phyloP scores from a whole-genome alignment of 2,797 vertebrate species.

The Leuciscus waleckii region DNA sequence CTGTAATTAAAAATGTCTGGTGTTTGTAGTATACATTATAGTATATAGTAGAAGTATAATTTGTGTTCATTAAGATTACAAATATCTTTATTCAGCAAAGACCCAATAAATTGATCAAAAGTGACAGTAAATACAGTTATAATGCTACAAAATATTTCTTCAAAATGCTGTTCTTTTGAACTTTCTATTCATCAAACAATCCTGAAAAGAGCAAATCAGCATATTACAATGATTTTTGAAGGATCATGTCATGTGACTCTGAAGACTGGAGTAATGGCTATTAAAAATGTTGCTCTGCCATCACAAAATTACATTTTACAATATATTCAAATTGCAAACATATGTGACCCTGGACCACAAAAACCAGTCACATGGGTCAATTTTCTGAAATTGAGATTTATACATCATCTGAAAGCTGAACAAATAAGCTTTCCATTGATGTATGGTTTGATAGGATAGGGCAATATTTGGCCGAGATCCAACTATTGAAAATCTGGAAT shows the following conservation, averaged over 20 bases:
- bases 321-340: not conserved
- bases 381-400: too few relatives aligned
- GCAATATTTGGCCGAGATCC: too few relatives aligned
- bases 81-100: not conserved
- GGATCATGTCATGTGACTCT: not conserved
- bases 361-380: too few relatives aligned
- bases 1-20: not conserved
- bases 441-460: too few relatives aligned
- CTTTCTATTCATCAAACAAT: not conserved
- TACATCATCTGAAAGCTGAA: too few relatives aligned
- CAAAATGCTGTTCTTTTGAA: not conserved
- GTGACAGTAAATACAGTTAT: not conserved
- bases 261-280: not conserved
- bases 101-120: not conserved
- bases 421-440: too few relatives aligned
- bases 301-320: not conserved
- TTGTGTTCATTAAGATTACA: not conserved
- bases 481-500: too few relatives aligned
- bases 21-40: not conserved
- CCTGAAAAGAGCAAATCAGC: not conserved
- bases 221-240: not conserved
- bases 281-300: not conserved
- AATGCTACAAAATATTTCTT: not conserved
- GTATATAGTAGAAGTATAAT: not conserved
- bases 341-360: too few relatives aligned